Conservation (phyloP, 1,140 invertebrate genomes). For the Diorhabda elongata region DNA sequence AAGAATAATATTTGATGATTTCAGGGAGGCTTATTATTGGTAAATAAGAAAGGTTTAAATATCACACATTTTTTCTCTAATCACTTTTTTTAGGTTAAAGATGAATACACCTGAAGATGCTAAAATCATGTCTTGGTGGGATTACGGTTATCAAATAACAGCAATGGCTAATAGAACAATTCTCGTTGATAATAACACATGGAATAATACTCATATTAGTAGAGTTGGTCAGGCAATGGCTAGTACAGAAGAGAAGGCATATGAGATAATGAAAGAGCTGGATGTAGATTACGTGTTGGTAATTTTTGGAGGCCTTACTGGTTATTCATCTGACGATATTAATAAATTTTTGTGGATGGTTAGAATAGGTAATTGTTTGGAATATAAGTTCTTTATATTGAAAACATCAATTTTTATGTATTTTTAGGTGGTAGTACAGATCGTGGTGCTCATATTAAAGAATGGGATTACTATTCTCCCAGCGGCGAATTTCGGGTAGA, state of each 20-base stretch:
- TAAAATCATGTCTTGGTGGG: slow-evolving; percentile 99
- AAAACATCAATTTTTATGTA: not conserved
- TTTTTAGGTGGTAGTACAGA: slow-evolving; percentile 80
- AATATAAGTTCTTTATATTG: not conserved
- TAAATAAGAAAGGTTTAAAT: slow-evolving; percentile 65
- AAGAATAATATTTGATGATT: slow-evolving; percentile 94
- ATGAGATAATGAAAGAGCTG: slow-evolving; percentile 94
- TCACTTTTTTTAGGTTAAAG: slow-evolving; percentile 87
- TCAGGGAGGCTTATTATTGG: slow-evolving; percentile 98
- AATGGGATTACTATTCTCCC: slow-evolving; percentile 93
- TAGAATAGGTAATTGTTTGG: slow-evolving; percentile 63
- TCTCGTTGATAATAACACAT: slow-evolving; percentile 98
- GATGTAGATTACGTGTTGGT: slow-evolving; percentile 98
- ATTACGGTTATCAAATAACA: slow-evolving; percentile 99
- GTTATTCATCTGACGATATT: slow-evolving; percentile 98
- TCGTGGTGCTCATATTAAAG: slow-evolving; percentile 89
- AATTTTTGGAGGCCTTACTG: slow-evolving; percentile 95
- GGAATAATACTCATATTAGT: slow-evolving; percentile 97
- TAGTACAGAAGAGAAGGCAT: slow-evolving; percentile 91
- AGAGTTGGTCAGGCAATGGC: slow-evolving; percentile 97
- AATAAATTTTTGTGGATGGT: slow-evolving; percentile 99
- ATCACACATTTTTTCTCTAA: slow-evolving; percentile 65
- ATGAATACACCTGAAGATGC: slow-evolving; percentile 95
- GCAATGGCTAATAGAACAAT: slow-evolving; percentile 98
- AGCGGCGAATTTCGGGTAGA: slow-evolving; percentile 93